Evolutionary conservation across 2,113 vertebrate genomes (phyloP), one percentile per base, ranked within the genome.

Genomic region (Centropus bengalensis): DNA sequence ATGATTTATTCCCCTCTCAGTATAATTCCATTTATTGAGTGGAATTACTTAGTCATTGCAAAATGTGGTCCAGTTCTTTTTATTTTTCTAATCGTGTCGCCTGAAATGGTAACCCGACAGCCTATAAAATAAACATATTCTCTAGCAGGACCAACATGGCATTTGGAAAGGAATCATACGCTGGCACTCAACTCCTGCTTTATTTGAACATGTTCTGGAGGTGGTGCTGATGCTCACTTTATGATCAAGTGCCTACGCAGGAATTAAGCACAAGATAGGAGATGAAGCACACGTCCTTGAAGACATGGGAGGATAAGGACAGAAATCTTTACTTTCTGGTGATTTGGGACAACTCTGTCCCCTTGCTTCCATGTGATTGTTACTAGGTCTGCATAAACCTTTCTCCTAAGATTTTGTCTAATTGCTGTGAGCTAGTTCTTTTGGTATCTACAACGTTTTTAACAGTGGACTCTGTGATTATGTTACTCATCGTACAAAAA

Each of bases 161-260:
- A 81, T 83, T 95, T 94, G 89, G 92, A 86, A 94, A 88, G 76
- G 22, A 54, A 71, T 71, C 85, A 33, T 67, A 83, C 56, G 89
- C 89, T 76, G 55, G 71, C 79, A 75, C 47, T 66, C 10, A 0
- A 32, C 59, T 86, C 59, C 33, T 40, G 71, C 87, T 81, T 89
- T 93, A 85, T 93, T 91, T 91, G 91, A 91, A 3, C 19, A 8
- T 21, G n/a, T 86, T 95, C 91, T 83, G 93, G 89, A 75, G 89
- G 93, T 74, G 71, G 89, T 87, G 63, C 63, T 89, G 87, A 83
- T 88, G 89, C 2, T 84, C 85, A 70, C 70, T 80, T 92, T 9
- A 45, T 75, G 32, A 89, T 51, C 52, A 33, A 60, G 54, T 42
- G 69, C 77, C 60, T 38, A 54, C 1, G 1, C 60, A 86, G 52